These are phyloP conservation scores for Alloplasta piceator DNA, from an alignment of 2,888 invertebrate species.

Conservation along the genomic window DNA sequence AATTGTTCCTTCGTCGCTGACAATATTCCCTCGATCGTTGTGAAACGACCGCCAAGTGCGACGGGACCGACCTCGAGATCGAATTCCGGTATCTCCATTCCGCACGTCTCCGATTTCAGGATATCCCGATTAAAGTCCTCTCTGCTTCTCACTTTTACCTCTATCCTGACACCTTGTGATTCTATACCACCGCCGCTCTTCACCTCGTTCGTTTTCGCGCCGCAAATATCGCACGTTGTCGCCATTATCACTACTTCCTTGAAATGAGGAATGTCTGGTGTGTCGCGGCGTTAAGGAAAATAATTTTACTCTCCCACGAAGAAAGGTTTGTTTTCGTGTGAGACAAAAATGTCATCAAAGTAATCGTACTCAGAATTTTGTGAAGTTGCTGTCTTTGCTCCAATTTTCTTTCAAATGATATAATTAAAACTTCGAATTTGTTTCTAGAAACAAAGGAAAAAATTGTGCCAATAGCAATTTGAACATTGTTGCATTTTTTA, in stretches of 20 bases:
- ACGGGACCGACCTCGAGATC: slow-evolving; percentile 93
- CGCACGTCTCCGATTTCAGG: slow-evolving; percentile 95
- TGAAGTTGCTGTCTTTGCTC: too few species aligned
- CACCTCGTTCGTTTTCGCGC: slow-evolving; percentile 97
- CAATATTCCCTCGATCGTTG: slow-evolving; percentile 96
- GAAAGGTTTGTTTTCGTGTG: slow-evolving; percentile 61
- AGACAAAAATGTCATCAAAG: too few species aligned
- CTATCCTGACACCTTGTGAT: slow-evolving; percentile 90
- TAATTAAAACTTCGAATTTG: too few species aligned
- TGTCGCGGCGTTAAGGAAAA: slow-evolving; percentile 68
- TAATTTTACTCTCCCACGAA: slow-evolving; percentile 16
- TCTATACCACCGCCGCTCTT: slow-evolving; percentile 97
- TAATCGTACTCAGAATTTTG: too few species aligned
- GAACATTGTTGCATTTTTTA: slow-evolving; percentile 2
- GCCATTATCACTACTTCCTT: slow-evolving; percentile 99
- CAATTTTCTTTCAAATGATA: too few species aligned
- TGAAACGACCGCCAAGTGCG: slow-evolving; percentile 96
- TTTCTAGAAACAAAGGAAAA: too few species aligned
- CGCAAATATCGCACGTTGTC: slow-evolving; percentile 95
- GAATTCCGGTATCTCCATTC: slow-evolving; percentile 92
- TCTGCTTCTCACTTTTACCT: slow-evolving; percentile 87
- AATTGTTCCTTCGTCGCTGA: slow-evolving; percentile 91
- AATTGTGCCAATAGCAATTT: slow-evolving; percentile 13
- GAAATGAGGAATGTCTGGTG: slow-evolving; percentile 94
- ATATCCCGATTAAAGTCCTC: slow-evolving; percentile 97